These are phyloP conservation scores for Clavelina lepadiformis DNA, from an alignment of 23 tunicate genomes.

Conservation along the genomic window DNA sequence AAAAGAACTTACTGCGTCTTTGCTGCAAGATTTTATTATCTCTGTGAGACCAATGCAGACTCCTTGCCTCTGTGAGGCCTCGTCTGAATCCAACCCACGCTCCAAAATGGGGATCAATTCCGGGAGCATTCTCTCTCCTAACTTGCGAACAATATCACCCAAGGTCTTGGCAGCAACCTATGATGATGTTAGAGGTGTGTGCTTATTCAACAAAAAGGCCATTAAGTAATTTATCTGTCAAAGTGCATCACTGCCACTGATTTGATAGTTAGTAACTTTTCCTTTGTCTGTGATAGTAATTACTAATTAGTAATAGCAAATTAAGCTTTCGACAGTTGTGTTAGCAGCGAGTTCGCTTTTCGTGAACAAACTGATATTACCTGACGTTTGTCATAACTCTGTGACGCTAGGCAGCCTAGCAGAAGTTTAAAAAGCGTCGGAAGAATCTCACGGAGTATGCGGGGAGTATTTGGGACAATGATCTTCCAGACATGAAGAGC, in stretches of 20 bases:
- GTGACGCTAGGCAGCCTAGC: conserved; percentile 73
- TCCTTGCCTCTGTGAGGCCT: conserved; percentile 80
- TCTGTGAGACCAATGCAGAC: conserved; percentile 95
- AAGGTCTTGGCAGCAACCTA: conserved; percentile 94
- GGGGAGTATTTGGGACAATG: conserved; percentile 91
- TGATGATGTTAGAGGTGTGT: background rate
- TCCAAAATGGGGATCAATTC: conserved; percentile 97
- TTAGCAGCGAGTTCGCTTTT: too few species aligned
- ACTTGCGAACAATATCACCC: conserved; percentile 90
- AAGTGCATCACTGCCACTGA: too few species aligned
- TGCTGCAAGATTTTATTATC: conserved; percentile 79
- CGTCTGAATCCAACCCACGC: conserved; percentile 58
- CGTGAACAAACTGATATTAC: too few species aligned
- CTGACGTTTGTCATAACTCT: conserved; percentile 75
- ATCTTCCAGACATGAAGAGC: conserved; percentile 98
- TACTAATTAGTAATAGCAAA: too few species aligned
- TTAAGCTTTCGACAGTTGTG: too few species aligned
- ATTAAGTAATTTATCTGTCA: too few species aligned
- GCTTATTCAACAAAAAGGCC: too few species aligned
- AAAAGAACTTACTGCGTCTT: conserved; percentile 90
- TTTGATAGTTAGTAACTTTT: too few species aligned
- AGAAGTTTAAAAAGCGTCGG: conserved; percentile 79
- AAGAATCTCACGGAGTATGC: conserved; percentile 83
- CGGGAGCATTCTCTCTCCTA: conserved; percentile 97
- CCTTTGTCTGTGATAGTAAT: too few species aligned